Conservation (phyloP, 2,113 vertebrate genomes). For the Illadopsis cleaveri region DNA sequence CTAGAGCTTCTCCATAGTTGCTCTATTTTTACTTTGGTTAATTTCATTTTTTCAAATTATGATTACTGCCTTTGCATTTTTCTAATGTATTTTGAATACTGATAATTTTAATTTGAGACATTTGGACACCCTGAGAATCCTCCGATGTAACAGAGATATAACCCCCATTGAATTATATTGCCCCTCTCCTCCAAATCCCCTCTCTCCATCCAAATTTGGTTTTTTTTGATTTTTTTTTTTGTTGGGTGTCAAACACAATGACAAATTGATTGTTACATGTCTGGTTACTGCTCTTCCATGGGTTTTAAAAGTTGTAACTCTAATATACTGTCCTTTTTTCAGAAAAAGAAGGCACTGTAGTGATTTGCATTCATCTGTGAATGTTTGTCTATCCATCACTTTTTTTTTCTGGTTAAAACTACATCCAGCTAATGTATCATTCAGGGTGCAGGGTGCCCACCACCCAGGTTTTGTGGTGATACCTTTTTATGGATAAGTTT, state of each 20-base stretch:
- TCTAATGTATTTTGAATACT: conserved; percentile 43
- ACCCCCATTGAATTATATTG: conserved; percentile 13
- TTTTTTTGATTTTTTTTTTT: background rate
- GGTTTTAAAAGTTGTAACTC: background rate
- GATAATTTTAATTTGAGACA: conserved; percentile 53
- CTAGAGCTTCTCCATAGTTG: background rate
- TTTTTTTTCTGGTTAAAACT: background rate
- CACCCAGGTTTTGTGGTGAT: background rate
- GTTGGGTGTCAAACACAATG: background rate
- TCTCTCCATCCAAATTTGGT: background rate
- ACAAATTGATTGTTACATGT: background rate
- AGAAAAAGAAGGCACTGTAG: background rate
- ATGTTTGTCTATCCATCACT: background rate
- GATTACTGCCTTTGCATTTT: conserved; percentile 49
- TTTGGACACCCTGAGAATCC: conserved; percentile 48
- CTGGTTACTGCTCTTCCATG: background rate
- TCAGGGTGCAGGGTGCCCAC: too few species aligned
- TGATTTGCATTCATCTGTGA: background rate
- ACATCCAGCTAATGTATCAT: background rate
- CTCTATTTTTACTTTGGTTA: conserved; percentile 45
- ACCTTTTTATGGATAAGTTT: background rate
- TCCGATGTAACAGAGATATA: conserved; percentile 43
- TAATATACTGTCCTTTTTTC: background rate
- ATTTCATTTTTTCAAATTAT: conserved; percentile 37
- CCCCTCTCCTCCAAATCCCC: background rate